Conservation (phyloP, 2,797 vertebrate genomes). For the Salarias fasciatus region DNA sequence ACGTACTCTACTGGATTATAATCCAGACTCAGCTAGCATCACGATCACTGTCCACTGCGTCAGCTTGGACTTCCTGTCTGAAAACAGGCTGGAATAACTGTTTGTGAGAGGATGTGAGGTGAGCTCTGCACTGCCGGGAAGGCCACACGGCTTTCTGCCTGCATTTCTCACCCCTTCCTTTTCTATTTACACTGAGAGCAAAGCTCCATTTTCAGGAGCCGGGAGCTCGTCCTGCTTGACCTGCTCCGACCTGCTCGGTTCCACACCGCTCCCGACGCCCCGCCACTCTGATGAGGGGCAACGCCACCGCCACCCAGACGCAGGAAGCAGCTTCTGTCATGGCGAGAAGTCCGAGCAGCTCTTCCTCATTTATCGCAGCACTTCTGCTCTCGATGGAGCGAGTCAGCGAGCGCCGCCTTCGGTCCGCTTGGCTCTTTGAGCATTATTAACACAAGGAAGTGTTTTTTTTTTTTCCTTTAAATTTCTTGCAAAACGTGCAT, state of each 20-base stretch:
- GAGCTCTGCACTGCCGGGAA: neutral
- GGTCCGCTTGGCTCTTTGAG: neutral
- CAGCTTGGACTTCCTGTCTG: too few species aligned
- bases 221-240: conserved; percentile 10
- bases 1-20: too few species aligned
- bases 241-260: neutral
- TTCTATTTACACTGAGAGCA: conserved; percentile 7
- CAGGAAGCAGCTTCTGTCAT: too few species aligned
- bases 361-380: conserved; percentile 16
- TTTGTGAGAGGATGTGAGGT: neutral
- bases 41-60: too few species aligned
- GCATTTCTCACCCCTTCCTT: neutral
- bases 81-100: neutral
- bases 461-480: too few species aligned
- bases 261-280: neutral
- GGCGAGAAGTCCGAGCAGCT: too few species aligned
- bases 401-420: conserved; percentile 16
- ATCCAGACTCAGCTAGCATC: too few species aligned
- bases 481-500: too few species aligned
- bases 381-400: neutral
- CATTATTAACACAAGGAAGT: neutral
- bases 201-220: neutral
- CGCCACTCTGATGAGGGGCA: neutral
- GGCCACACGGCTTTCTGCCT: neutral
- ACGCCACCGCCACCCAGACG: too few species aligned